Evolutionary conservation across 30 jellyfish, hydroid and myxozoan species (phyloP), one percentile per base, ranked within the genome.

Genomic region (Euphysa ruthae): DNA sequence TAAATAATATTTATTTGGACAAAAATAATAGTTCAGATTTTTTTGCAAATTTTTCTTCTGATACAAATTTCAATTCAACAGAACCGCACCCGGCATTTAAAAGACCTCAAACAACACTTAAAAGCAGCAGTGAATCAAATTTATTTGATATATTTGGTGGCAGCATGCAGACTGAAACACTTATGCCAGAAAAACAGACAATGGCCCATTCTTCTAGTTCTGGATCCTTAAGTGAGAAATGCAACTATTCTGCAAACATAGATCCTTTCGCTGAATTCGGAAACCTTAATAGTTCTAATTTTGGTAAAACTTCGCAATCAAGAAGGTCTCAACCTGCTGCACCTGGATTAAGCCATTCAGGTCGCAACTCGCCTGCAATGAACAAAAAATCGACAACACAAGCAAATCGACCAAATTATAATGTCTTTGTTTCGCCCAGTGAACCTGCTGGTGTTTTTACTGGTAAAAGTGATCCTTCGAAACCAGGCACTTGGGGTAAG

Each of bases 211-310:
- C 80, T 0, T 20, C 80, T 5, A 68, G 80, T 58, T 68, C 80
- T 12, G 29, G 69, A 23, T 21, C 69, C 56, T 24, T 68, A 23
- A 46, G 50, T 15, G 69, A 68, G 42, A 22, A 18, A 21, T 22
- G 26, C 8, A 27, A 22, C 21, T 24, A 51, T 7, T 22, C 46
- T 14, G 10, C 71, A 10, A 22, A 57, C 2, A 24, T 8, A 12
- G 95, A 84, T 44, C 93, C 95, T n/a, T 84, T 84, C 52, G 94
- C 91, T 6, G 95, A 63, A 10, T 66, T 84, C 21, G 93, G 65
- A 14, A 77, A 76, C 44, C 54, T 84, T 14, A 28, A 54, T 28
- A 24, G 46, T 24, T 3, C 60, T 18, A 63, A 42, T 14, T 58
- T 58, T 58, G 52, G 52, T 8, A 38, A 12, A 38, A 29, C 60